Evolutionary conservation across 2,113 vertebrate species (phyloP).

Genomic region (Cottus gobio): DNA sequence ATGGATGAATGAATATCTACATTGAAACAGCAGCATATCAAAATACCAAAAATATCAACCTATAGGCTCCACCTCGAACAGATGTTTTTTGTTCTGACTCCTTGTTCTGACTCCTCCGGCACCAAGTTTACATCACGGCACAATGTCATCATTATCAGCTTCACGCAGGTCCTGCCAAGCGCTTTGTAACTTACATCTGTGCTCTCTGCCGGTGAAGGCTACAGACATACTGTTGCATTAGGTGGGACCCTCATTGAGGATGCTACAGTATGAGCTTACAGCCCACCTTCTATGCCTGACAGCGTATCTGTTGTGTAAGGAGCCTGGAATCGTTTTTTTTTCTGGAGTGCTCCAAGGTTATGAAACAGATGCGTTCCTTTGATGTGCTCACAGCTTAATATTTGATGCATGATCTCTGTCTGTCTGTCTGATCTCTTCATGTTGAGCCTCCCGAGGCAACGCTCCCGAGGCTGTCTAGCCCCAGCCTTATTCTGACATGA

Average conservation of each 20-base stretch:
- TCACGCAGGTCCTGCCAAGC: not conserved
- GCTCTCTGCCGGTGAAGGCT: not conserved
- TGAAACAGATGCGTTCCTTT: slow-evolving; percentile 71
- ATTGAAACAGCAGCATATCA: no score
- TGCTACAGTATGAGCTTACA: not conserved
- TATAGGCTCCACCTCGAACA: not conserved
- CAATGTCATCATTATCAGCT: not conserved
- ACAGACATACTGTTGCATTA: slow-evolving; percentile 9
- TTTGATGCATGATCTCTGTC: slow-evolving; percentile 69
- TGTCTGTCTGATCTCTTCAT: slow-evolving; percentile 56
- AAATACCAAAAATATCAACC: no score
- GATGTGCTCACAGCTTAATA: slow-evolving; percentile 58
- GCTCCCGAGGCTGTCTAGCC: slow-evolving; percentile 42
- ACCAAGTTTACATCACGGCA: not conserved
- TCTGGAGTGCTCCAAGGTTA: slow-evolving; percentile 37
- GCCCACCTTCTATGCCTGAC: slow-evolving; percentile 13
- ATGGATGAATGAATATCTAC: no score
- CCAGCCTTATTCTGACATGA: slow-evolving; percentile 51
- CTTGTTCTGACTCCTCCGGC: not conserved
- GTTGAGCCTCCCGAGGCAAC: slow-evolving; percentile 40
- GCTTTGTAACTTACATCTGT: slow-evolving; percentile 1
- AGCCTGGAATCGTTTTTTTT: slow-evolving; percentile 25
- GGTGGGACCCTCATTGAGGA: slow-evolving; percentile 10
- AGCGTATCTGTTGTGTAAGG: slow-evolving; percentile 10
- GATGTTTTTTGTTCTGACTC: not conserved